phyloP scores from a whole-genome alignment of 2,113 vertebrate genomes.

The Apteryx mantelli region DNA sequence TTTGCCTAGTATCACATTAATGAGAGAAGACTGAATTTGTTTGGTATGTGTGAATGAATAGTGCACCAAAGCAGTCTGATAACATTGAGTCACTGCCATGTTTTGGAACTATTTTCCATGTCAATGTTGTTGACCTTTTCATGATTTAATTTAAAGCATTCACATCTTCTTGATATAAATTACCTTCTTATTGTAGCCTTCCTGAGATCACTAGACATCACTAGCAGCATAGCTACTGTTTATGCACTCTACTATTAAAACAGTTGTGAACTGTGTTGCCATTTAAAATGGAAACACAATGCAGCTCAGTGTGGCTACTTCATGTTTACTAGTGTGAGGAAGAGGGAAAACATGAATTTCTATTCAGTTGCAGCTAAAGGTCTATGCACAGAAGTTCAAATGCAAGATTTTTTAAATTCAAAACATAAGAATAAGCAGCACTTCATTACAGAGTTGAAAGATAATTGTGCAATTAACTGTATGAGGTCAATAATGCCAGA shows the following conservation, averaged over 20 bases:
- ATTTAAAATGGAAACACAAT: not conserved
- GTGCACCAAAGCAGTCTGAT: not conserved
- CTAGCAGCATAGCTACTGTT: not conserved
- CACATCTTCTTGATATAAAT: not conserved
- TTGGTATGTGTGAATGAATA: not conserved
- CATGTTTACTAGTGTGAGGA: conserved; percentile 33
- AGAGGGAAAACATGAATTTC: not conserved
- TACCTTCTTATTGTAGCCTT: not conserved
- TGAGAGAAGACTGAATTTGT: not conserved
- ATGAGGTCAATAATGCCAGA: conserved; percentile 74
- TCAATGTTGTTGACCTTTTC: not conserved
- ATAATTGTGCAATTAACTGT: conserved; percentile 77
- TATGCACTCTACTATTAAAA: not conserved
- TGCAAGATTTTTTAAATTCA: conserved; percentile 62
- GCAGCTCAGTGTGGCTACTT: not conserved
- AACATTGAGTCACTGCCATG: rapidly evolving
- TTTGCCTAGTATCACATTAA: not conserved
- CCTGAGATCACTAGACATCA: not conserved
- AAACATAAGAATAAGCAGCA: conserved; percentile 63
- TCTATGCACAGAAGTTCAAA: conserved; percentile 22
- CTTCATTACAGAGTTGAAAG: conserved; percentile 72
- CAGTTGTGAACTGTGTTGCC: not conserved
- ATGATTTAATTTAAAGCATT: not conserved
- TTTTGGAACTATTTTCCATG: not conserved
- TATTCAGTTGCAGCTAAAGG: conserved; percentile 29